A percentile compares a stretch with the other conserved stretches of the same genome.
Conservation (phyloP, 2,888 invertebrate genomes). For the Hololepta plana region DNA sequence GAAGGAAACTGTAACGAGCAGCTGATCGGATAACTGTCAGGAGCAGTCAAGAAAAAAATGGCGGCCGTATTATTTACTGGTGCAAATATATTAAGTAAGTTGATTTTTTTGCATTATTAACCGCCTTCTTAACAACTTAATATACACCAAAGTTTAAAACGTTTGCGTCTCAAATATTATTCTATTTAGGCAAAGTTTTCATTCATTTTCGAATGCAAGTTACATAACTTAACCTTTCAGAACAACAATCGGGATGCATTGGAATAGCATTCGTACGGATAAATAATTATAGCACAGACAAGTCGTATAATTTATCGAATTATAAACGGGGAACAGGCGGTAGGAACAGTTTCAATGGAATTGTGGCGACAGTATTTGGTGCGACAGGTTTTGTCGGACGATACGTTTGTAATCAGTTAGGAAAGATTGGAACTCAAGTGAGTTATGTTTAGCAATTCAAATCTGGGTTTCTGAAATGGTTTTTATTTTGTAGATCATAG, state of each 20-base stretch:
- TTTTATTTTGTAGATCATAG: slow-evolving; percentile 52
- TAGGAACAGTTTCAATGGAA: slow-evolving; percentile 88
- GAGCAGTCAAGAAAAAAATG: slow-evolving; percentile 12
- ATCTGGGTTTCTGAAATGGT: no score
- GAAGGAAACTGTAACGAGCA: not conserved
- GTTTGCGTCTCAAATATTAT: slow-evolving; percentile 7
- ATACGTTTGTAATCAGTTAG: slow-evolving; percentile 76
- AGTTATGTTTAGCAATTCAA: no score
- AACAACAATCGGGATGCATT: slow-evolving; percentile 19
- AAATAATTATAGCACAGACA: slow-evolving; percentile 35
- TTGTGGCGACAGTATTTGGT: slow-evolving; percentile 97
- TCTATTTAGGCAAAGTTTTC: no score
- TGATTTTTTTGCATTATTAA: no score
- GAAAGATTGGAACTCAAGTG: slow-evolving; percentile 71
- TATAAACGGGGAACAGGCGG: slow-evolving; percentile 79
- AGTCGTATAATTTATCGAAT: slow-evolving; percentile 39
- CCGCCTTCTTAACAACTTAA: not conserved
- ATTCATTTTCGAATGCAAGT: no score
- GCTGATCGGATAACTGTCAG: not conserved
- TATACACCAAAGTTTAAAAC: not conserved
- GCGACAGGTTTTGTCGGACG: slow-evolving; percentile 77
- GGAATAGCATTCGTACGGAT: slow-evolving; percentile 20
- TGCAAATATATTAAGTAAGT: slow-evolving; percentile 20
- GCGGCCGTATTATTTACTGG: slow-evolving; percentile 20
- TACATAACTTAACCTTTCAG: no score